Evolutionary conservation across 2,797 vertebrate species (phyloP).

Genomic region (Acanthurus lineatus): DNA sequence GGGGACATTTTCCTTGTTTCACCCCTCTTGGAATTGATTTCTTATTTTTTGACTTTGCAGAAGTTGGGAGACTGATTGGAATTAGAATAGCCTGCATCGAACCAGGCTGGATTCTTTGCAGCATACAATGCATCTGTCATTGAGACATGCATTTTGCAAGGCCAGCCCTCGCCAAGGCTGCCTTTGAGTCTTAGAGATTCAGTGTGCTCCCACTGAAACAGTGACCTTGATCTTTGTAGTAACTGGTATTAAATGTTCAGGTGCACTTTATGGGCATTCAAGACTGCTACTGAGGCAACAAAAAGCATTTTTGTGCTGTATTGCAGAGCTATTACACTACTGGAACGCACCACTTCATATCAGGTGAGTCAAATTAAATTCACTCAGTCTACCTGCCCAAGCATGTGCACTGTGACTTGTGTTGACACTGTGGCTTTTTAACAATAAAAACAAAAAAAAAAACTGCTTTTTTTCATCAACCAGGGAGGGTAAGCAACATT

Average conservation of each 20-base stretch:
- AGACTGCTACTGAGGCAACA: constrained; percentile 29
- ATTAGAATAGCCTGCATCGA: constrained; percentile 52
- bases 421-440: background rate
- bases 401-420: constrained; percentile 3
- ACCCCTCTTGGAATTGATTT: constrained; percentile 50
- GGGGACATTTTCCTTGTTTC: constrained; percentile 52
- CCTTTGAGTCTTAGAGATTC: constrained; percentile 47
- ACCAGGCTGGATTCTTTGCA: constrained; percentile 42
- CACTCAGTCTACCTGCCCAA: constrained; percentile 7
- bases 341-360: constrained; percentile 12
- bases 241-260: constrained; percentile 39
- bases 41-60: constrained; percentile 60
- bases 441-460: constrained; percentile 21
- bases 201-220: background rate
- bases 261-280: constrained; percentile 1
- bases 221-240: constrained; percentile 61
- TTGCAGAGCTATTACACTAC: background rate
- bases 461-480: constrained; percentile 34
- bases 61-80: constrained; percentile 62
- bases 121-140: constrained; percentile 53
- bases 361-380: constrained; percentile 24
- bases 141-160: constrained; percentile 43
- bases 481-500: constrained; percentile 38
- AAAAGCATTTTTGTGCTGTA: constrained; percentile 27
- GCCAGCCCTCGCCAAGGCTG: constrained; percentile 17